Evolutionary conservation across 2,797 vertebrate species (phyloP).

Genomic region (Bradypodion pumilum): DNA sequence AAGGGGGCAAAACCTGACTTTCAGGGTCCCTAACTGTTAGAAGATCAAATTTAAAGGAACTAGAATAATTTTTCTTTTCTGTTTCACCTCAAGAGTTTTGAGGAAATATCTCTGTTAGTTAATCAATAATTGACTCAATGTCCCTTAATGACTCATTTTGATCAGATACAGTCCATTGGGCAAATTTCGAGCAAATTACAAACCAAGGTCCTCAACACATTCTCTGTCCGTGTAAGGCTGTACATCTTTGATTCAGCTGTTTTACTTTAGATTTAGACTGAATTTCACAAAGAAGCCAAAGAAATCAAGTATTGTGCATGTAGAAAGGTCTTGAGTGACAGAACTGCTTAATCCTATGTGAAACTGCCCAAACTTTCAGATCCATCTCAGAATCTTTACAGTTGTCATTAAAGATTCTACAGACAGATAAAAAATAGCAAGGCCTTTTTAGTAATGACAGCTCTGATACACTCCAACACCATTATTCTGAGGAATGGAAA

Average conservation of each 20-base stretch:
- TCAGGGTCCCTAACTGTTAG: slow-evolving; percentile 14
- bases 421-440: background rate
- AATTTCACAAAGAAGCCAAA: background rate
- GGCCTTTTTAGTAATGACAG: background rate
- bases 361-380: background rate
- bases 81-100: slow-evolving; percentile 23
- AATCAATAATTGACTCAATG: slow-evolving; percentile 14
- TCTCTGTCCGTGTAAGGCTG: background rate
- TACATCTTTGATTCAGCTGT: background rate
- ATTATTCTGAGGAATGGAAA: background rate
- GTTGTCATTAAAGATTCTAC: background rate
- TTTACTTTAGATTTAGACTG: background rate
- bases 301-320: background rate
- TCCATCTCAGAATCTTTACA: background rate
- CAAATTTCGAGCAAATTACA: slow-evolving; percentile 16
- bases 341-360: background rate
- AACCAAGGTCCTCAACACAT: background rate
- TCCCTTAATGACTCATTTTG: slow-evolving; percentile 14
- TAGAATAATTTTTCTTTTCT: background rate
- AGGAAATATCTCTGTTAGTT: background rate
- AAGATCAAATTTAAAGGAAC: slow-evolving; percentile 29
- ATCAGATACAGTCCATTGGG: background rate
- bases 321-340: background rate
- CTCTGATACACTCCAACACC: background rate
- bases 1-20: too few relatives aligned